Evolutionary conservation across 2,888 invertebrate species (phyloP), one percentile per base, ranked within the genome.

Genomic region (Eledona agricola): DNA sequence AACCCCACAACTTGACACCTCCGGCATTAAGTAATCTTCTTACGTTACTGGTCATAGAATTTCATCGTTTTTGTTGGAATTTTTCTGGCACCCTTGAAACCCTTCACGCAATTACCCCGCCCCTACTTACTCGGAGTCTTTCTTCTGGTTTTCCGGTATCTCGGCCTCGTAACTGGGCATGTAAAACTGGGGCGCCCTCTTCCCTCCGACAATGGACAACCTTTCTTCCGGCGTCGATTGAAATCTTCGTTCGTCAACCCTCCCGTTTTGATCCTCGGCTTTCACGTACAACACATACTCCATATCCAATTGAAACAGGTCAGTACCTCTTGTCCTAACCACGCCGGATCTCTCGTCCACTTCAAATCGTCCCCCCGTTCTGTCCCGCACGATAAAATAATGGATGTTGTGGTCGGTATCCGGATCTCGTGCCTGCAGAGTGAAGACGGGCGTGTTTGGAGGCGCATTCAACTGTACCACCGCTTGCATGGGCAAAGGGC

Each of bases 121-220:
- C 19, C 9, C 9, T 55, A 83, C 92, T 88, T 81, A 96, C 96
- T 95, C 96, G 32, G 95, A 93, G 77, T 96, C 96, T 77, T 95
- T 95, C 76, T 92, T 93, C 79, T 95, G 93, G 76, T 96, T 96
- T 78, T 99, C 98, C 1, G 94, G 93, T 61, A 98, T 96, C 73
- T 93, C 93, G 0, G 96, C 94, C 72, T 92, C 91, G 75, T 98
- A 99, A 65, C 90, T 89, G 3, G 90, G 90, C 83, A 96, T 88
- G 76, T 95, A 96, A 80, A 99, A 98, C 78, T 99, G 98, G 0
- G 99, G 99, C 0, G 96, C 93, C 19, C 97, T 82, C 72, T 96
- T 95, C 50, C 97, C 98, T n/a, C 96, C 97, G 11, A 96, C 93
- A 71, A 97, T 96, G 58, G 93, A 93, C 43, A 96, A 78, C 4